Evolutionary conservation across 2,888 invertebrate genomes (phyloP).

Genomic region (Hypselothyrea guttata): DNA sequence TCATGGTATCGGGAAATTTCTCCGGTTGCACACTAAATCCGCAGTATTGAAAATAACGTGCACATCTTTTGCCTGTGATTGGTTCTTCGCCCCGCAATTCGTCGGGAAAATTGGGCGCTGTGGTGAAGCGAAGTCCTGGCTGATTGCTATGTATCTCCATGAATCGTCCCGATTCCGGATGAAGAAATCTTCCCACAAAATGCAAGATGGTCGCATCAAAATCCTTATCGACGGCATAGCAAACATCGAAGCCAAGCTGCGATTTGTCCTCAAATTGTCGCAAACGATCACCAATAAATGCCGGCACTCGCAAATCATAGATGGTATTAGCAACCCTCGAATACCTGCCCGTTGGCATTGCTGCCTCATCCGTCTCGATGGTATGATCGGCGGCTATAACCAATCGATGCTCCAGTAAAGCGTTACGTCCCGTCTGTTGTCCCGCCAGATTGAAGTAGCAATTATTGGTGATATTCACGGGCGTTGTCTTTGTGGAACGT

Average conservation of each 20-base stretch:
- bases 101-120: slow-evolving; percentile 89
- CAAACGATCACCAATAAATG: slow-evolving; percentile 87
- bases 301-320: slow-evolving; percentile 88
- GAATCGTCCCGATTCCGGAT: slow-evolving; percentile 87
- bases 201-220: slow-evolving; percentile 72
- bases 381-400: slow-evolving; percentile 89
- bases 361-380: slow-evolving; percentile 87
- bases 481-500: slow-evolving; percentile 89
- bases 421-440: slow-evolving; percentile 85
- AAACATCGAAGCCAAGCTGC: slow-evolving; percentile 68
- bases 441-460: slow-evolving; percentile 96
- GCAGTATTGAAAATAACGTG: slow-evolving; percentile 88
- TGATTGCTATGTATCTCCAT: slow-evolving; percentile 92
- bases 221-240: slow-evolving; percentile 53
- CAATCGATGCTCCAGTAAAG: slow-evolving; percentile 87
- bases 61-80: slow-evolving; percentile 87
- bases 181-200: slow-evolving; percentile 87
- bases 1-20: slow-evolving; percentile 94
- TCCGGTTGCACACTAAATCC: slow-evolving; percentile 95
- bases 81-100: slow-evolving; percentile 83
- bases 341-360: slow-evolving; percentile 88
- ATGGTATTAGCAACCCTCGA: slow-evolving; percentile 87
- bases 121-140: slow-evolving; percentile 95
- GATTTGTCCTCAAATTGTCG: slow-evolving; percentile 85
- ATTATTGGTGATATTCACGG: slow-evolving; percentile 93